Evolutionary conservation across 64 coral and sea anemone genomes (phyloP), one percentile per base, ranked within the genome.

Genomic region (Dendronephthya gigantea): DNA sequence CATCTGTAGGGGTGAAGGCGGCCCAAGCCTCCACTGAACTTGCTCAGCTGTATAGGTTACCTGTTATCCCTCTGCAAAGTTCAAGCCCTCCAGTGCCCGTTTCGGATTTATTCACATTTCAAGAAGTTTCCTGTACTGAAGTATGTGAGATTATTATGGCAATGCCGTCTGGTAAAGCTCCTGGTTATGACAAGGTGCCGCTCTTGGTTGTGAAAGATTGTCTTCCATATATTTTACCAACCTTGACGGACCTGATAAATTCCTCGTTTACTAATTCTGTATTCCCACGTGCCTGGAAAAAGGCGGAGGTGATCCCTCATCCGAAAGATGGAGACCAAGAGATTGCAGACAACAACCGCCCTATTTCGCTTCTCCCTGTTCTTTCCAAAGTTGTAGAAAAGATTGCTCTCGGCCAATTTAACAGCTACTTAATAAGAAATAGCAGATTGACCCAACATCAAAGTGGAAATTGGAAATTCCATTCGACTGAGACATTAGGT

Each of bases 401-500:
- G 25, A 62, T 62, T 17, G 55, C 55, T 27, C 19, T 62, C 17
- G 25, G 25, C 55, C 55, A 62, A 62, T 62, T 62, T 62, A 62
- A 4, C 6, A 62, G 19, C 55, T 62, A 62, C 55, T 22, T 62
- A 23, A 27, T 27, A 62, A 62, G 25, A n/a, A 4, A 62, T 19
- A 62, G 25, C 19, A 62, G 25, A 62, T 27, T 62, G 25, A 62
- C 55, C 19, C 17, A 19, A 19, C 55, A 62, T 62, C 55, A 62
- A 27, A 62, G 55, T 62, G 55, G 55, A 23, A 87, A 87, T 27
- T 29, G 29, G 86, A 87, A 59, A 39, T 19, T 33, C 37, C 41
- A 89, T 29, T 89, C 38, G 15, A 79, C 72, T 14, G 82, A 89
- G 65, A 68, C 69, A 22, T 58, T 81, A 45, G 50, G 74, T n/a